Evolutionary conservation across 2,113 vertebrate species (phyloP).

Genomic region (Ictalurus punctatus): DNA sequence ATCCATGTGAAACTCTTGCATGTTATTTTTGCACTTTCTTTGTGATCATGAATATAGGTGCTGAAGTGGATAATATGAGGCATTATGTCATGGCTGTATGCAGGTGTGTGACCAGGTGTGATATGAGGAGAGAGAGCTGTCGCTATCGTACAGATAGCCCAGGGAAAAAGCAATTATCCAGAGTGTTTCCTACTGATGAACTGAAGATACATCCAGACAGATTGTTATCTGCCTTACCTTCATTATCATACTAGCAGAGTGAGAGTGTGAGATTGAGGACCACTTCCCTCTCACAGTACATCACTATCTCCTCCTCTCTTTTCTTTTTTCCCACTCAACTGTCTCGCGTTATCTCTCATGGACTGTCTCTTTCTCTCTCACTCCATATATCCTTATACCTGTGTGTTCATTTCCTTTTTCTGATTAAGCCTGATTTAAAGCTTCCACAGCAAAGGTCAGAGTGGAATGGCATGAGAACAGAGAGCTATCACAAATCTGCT

Average conservation of each 20-base stretch:
- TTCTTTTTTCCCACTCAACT: constrained; percentile 22
- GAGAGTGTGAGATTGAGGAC: constrained; percentile 22
- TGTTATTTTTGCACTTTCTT: background rate
- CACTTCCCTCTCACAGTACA: constrained; percentile 15
- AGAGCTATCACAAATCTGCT: constrained; percentile 36
- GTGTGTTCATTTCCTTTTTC: constrained; percentile 11
- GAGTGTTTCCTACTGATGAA: constrained; percentile 45
- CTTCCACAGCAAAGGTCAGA: constrained; percentile 32
- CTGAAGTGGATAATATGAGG: background rate
- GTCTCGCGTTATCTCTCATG: background rate
- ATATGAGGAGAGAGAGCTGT: constrained; percentile 3
- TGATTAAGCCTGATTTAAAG: constrained; percentile 47
- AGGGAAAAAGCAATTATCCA: constrained; percentile 54
- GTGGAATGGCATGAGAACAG: constrained; percentile 32
- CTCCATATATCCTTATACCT: background rate
- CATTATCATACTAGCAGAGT: constrained; percentile 38
- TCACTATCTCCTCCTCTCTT: constrained; percentile 19
- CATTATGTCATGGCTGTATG: background rate
- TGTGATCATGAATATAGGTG: background rate
- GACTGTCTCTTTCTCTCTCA: background rate
- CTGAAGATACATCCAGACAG: constrained; percentile 38
- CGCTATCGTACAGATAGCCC: constrained; percentile 36
- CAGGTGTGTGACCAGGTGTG: constrained; percentile 15
- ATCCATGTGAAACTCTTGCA: background rate
- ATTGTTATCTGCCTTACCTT: constrained; percentile 53